These are phyloP conservation scores for Decapterus maruadsi DNA, from an alignment of 2,797 vertebrate genomes.

Conservation along the genomic window DNA sequence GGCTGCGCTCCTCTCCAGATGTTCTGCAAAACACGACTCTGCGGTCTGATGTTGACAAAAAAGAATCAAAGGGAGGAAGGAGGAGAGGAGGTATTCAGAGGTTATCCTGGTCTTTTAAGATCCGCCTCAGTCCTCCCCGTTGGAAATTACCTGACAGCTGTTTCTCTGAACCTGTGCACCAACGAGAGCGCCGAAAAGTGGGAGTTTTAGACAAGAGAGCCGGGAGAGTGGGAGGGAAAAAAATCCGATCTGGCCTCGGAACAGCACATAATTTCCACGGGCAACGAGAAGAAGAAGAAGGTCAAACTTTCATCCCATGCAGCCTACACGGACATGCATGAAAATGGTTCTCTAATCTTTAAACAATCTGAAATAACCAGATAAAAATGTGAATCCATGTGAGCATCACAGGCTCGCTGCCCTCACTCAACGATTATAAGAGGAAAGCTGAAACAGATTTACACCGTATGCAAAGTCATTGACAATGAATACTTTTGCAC, in stretches of 20 bases:
- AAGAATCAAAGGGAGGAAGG: constrained; percentile 56
- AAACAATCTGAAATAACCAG: constrained; percentile 29
- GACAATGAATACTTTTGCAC: constrained; percentile 15
- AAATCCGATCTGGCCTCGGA: constrained; percentile 48
- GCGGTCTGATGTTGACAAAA: constrained; percentile 56
- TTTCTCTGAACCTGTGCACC: constrained; percentile 60
- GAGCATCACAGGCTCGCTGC: constrained; percentile 2
- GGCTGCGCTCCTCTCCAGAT: constrained; percentile 52
- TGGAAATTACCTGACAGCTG: constrained; percentile 72
- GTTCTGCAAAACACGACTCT: constrained; percentile 56
- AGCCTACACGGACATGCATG: constrained; percentile 27
- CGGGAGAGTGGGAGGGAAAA: constrained; percentile 10
- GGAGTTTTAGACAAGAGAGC: constrained; percentile 31
- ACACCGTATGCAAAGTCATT: neutral
- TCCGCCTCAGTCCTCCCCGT: constrained; percentile 24
- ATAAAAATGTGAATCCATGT: constrained; percentile 12
- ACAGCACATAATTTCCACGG: constrained; percentile 46
- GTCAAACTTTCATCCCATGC: constrained; percentile 52
- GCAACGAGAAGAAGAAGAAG: constrained; percentile 30
- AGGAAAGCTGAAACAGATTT: constrained; percentile 21
- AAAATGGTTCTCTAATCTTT: constrained; percentile 24
- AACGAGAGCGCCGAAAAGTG: constrained; percentile 47
- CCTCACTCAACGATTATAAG: neutral
- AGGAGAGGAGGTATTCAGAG: constrained; percentile 46
- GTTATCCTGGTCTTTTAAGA: constrained; percentile 53